These are phyloP conservation scores for Biston betularia DNA, from an alignment of 2,888 invertebrate genomes.

Conservation along the genomic window DNA sequence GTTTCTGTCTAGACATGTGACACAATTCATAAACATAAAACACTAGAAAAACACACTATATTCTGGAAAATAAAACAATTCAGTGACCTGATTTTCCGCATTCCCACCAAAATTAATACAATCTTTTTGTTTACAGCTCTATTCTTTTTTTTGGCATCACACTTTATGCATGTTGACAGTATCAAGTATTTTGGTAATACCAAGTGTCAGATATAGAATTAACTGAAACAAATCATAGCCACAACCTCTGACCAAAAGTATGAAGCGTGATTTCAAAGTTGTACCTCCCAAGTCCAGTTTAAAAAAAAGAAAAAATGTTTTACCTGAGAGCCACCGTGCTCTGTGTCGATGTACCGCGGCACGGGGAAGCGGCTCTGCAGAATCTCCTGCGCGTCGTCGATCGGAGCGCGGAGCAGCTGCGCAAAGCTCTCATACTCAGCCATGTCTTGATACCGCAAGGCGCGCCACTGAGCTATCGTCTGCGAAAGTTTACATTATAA, in stretches of 20 bases:
- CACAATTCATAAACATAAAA: not conserved
- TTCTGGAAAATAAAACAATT: too few species aligned
- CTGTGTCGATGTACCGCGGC: slow-evolving; percentile 99
- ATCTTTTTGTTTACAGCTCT: too few species aligned
- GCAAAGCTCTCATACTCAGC: slow-evolving; percentile 99
- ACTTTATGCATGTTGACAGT: too few species aligned
- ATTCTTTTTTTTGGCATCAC: too few species aligned
- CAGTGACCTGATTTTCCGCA: too few species aligned
- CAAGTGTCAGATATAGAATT: too few species aligned
- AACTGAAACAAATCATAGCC: too few species aligned
- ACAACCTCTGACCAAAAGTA: not conserved
- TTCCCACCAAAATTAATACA: too few species aligned
- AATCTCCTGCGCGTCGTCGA: slow-evolving; percentile 99
- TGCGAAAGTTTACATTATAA: slow-evolving; percentile 62
- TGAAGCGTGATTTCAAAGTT: too few species aligned
- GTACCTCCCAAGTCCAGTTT: too few species aligned
- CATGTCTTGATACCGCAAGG: slow-evolving; percentile 97
- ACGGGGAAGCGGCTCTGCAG: slow-evolving; percentile 98
- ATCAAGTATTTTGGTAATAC: too few species aligned
- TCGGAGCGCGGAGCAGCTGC: slow-evolving; percentile 97
- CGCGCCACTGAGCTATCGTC: slow-evolving; percentile 99
- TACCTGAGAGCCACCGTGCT: slow-evolving; percentile 98
- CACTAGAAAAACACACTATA: too few species aligned
- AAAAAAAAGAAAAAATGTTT: not conserved
- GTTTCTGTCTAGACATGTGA: not conserved